A percentile compares a stretch with the other conserved stretches of the same genome.
Conservation (phyloP, 2,113 vertebrate genomes). For the Eretmochelys imbricata region DNA sequence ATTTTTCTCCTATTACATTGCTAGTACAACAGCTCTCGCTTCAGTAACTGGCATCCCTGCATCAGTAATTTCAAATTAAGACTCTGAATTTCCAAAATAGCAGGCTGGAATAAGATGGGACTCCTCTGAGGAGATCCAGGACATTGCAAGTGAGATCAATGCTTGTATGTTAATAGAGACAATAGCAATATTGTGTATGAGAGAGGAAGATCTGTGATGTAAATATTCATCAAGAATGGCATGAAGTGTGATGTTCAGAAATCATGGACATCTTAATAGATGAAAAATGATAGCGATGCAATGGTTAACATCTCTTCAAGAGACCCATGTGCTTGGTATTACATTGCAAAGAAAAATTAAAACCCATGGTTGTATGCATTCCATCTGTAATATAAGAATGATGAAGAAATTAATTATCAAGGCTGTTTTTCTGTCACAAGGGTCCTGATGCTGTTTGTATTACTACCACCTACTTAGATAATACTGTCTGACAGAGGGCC, state of each 20-base stretch:
- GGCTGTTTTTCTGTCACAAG: background rate
- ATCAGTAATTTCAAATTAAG: background rate
- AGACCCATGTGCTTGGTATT: background rate
- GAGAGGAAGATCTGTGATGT: background rate
- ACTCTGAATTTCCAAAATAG: background rate
- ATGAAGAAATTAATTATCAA: conserved; percentile 40
- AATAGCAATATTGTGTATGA: background rate
- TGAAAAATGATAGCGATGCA: background rate
- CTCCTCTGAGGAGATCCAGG: background rate
- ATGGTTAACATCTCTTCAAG: background rate
- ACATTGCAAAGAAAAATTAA: conserved; percentile 31
- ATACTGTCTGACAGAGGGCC: background rate
- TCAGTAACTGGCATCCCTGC: background rate
- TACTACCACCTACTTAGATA: background rate
- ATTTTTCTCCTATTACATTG: background rate
- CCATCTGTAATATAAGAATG: conserved; percentile 22
- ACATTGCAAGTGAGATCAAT: background rate
- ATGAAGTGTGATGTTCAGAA: background rate
- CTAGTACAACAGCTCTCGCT: background rate
- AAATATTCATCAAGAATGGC: background rate
- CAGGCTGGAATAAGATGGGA: background rate
- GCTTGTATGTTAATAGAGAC: background rate
- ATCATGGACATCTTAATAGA: background rate
- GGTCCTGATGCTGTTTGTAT: background rate
- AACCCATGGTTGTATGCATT: background rate